These are phyloP conservation scores for Phoeniculus purpureus DNA, from an alignment of 2,797 vertebrate genomes.

Conservation along the genomic window DNA sequence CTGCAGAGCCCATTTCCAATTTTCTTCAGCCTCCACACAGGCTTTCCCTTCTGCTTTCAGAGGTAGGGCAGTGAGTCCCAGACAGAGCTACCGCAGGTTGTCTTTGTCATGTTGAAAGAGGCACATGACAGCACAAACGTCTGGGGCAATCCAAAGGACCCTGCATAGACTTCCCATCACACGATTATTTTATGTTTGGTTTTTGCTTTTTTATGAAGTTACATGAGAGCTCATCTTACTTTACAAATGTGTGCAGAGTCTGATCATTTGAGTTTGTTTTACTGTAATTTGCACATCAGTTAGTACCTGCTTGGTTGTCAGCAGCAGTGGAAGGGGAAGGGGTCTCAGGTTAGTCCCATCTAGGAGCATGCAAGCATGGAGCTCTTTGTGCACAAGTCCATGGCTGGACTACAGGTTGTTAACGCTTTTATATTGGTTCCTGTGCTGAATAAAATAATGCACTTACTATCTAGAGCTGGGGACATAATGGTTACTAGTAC, in stretches of 20 bases:
- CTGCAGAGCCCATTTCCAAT: background rate
- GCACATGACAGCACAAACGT: background rate
- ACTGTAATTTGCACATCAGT: background rate
- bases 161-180: fast-evolving
- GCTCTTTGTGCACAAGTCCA: background rate
- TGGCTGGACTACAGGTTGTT: background rate
- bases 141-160: background rate
- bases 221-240: fast-evolving
- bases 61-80: background rate
- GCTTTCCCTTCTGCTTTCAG: background rate
- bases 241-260: background rate
- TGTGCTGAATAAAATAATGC: background rate
- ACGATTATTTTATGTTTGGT: background rate
- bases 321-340: background rate
- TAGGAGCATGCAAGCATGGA: background rate
- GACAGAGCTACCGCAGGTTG: fast-evolving
- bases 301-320: background rate
- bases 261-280: background rate
- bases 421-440: background rate
- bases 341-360: background rate
- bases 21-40: fast-evolving
- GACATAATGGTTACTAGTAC: no score
- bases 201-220: background rate
- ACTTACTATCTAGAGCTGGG: background rate
- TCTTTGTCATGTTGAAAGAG: fast-evolving